Conservation (phyloP, 1,140 invertebrate genomes). For the Callitettix versicolor region DNA sequence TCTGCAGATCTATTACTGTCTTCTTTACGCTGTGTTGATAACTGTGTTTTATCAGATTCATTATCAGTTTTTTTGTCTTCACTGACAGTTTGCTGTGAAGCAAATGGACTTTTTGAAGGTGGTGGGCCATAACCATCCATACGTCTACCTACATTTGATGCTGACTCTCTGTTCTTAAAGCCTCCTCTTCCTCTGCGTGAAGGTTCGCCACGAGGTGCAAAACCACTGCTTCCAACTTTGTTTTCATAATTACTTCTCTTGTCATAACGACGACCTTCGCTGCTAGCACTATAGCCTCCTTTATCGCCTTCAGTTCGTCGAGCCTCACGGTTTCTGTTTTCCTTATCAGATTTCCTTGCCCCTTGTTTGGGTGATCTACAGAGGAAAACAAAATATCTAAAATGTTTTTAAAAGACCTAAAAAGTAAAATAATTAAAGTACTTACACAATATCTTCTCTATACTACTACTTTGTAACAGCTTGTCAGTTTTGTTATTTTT, state of each 20-base stretch:
- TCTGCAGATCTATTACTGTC: conserved; percentile 29
- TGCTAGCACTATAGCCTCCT: neutral
- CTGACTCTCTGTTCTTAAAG: neutral
- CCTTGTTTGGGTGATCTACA: conserved; percentile 25
- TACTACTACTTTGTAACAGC: no score
- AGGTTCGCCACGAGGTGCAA: conserved; percentile 14
- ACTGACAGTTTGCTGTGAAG: neutral
- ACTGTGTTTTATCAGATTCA: neutral
- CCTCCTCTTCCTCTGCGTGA: conserved; percentile 10
- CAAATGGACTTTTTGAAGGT: conserved; percentile 13
- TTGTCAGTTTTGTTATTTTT: no score
- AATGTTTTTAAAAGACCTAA: no score
- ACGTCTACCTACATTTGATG: conserved; percentile 19
- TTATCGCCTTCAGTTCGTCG: conserved; percentile 12
- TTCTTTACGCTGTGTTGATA: neutral
- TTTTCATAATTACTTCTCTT: conserved; percentile 4
- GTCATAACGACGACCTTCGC: conserved; percentile 4
- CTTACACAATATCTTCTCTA: no score
- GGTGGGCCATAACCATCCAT: conserved; percentile 19
- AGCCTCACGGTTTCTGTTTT: conserved; percentile 42
- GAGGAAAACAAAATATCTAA: neutral
- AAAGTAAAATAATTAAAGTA: no score
- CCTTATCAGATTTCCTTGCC: conserved; percentile 42
- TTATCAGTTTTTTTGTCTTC: conserved; percentile 8
- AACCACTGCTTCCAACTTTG: conserved; percentile 5